Conservation (phyloP, 2,113 vertebrate genomes). For the Brachirus orientalis region DNA sequence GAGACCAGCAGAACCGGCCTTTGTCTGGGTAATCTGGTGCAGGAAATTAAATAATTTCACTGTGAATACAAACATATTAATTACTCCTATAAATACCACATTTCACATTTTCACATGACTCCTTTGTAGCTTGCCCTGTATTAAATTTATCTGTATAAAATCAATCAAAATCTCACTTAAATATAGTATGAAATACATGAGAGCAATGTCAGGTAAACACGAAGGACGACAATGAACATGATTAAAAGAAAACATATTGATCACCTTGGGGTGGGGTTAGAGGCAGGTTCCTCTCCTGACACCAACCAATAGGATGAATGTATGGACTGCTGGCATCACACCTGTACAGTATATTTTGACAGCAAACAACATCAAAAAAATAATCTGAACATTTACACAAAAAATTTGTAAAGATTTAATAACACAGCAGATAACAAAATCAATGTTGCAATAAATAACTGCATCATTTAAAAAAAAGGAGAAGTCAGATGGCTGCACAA, state of each 20-base stretch:
- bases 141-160: neutral
- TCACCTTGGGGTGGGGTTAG: slow-evolving; percentile 98
- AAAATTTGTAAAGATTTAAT: neutral
- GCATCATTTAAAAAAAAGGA: neutral
- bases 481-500: neutral
- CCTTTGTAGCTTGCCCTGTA: neutral
- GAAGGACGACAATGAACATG: slow-evolving; percentile 9
- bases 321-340: slow-evolving; percentile 97
- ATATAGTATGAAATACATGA: no score
- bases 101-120: neutral
- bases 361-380: slow-evolving; percentile 1
- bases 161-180: no score
- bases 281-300: slow-evolving; percentile 91
- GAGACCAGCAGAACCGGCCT: slow-evolving; percentile 92
- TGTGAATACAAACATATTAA: neutral
- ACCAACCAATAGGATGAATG: slow-evolving; percentile 98
- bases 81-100: neutral
- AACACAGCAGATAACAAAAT: neutral
- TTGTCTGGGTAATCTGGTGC: slow-evolving; percentile 92
- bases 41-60: neutral
- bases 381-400: neutral
- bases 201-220: no score
- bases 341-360: slow-evolving; percentile 78
- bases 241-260: slow-evolving; percentile 16
- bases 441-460: neutral